phyloP scores from a whole-genome alignment of 1,140 invertebrate genomes.

The Zaprionus nigranus region DNA sequence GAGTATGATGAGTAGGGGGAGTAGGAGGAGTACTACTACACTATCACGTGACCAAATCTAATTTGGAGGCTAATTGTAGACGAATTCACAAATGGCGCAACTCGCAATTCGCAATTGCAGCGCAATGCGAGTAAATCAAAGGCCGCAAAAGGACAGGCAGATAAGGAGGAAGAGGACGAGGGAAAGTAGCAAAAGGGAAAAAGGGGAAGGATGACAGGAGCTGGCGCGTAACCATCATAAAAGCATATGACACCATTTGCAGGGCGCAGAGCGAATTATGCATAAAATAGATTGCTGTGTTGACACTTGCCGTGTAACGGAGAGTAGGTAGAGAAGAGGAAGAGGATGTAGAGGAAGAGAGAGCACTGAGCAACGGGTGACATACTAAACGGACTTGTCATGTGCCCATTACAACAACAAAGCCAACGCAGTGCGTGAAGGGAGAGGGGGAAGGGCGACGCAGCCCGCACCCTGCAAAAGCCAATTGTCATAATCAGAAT shows the following conservation, averaged over 20 bases:
- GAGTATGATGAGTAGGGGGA: neutral
- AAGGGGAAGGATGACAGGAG: neutral
- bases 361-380: neutral
- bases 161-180: neutral
- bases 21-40: neutral
- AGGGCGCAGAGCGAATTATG: slow-evolving; percentile 63
- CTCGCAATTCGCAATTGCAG: slow-evolving; percentile 34
- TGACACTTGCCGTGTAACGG: slow-evolving; percentile 51
- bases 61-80: slow-evolving; percentile 72
- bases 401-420: slow-evolving; percentile 65
- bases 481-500: slow-evolving; percentile 46
- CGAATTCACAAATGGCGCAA: slow-evolving; percentile 57
- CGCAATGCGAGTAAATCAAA: slow-evolving; percentile 32
- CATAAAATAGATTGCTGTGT: slow-evolving; percentile 71
- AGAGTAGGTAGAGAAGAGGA: neutral
- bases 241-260: slow-evolving; percentile 79
- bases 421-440: no score
- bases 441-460: neutral
- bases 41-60: slow-evolving; percentile 42
- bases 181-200: neutral
- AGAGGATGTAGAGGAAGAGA: neutral
- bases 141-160: neutral
- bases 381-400: slow-evolving; percentile 75
- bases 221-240: slow-evolving; percentile 48
- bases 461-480: slow-evolving; percentile 4